Percentiles rank a stretch among this genome's conserved stretches.
Conservation (phyloP, 2,797 vertebrate species). For the Thaleichthys pacificus region DNA sequence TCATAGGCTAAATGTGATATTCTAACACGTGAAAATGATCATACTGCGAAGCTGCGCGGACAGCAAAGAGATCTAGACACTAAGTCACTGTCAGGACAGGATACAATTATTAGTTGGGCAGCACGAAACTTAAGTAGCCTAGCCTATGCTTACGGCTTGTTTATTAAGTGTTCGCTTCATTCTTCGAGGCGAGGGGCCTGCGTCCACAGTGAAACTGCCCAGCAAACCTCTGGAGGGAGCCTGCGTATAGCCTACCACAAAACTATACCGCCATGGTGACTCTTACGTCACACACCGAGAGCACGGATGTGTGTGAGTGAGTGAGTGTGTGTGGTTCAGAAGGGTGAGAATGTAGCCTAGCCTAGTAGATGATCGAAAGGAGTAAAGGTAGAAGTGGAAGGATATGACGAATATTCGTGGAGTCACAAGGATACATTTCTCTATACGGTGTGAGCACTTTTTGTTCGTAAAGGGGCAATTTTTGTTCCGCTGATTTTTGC, state of each 20-base stretch:
- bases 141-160: background rate
- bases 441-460: background rate
- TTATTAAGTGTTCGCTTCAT: background rate
- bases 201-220: conserved; percentile 29
- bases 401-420: conserved; percentile 18
- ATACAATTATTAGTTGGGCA: too few relatives aligned
- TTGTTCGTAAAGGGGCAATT: conserved; percentile 7
- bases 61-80: too few relatives aligned
- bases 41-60: too few relatives aligned
- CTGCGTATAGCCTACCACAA: conserved; percentile 59
- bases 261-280: conserved; percentile 58
- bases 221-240: conserved; percentile 38
- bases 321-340: conserved; percentile 24
- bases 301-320: conserved; percentile 54
- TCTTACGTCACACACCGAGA: conserved; percentile 65
- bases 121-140: background rate
- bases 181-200: background rate
- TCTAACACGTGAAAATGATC: too few relatives aligned
- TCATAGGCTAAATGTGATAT: too few relatives aligned
- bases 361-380: conserved; percentile 42
- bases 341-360: conserved; percentile 41
- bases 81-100: too few relatives aligned
- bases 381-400: conserved; percentile 49
- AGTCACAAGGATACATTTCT: conserved; percentile 13
- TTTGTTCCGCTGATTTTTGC: conserved; percentile 17